A percentile compares a stretch with the other conserved stretches of the same genome.
Conservation (phyloP, 1,140 invertebrate genomes). For the Zaprionus kolodkinae region DNA sequence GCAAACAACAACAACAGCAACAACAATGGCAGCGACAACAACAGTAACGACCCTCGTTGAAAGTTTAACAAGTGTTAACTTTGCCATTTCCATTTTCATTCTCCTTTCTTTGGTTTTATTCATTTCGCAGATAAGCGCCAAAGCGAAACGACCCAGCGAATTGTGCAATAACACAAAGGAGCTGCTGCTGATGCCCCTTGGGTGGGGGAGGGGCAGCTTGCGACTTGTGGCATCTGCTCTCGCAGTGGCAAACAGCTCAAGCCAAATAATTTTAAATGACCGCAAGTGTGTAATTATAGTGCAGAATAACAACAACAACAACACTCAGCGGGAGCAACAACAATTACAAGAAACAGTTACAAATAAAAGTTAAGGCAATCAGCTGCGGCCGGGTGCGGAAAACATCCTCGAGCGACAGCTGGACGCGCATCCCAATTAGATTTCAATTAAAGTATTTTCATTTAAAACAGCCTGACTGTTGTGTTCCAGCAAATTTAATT, state of each 20-base stretch:
- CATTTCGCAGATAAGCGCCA: slow-evolving; percentile 76
- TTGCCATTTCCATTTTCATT: slow-evolving; percentile 80
- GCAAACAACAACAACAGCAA: slow-evolving; percentile 42
- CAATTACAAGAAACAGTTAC: slow-evolving; percentile 47
- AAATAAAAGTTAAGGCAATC: slow-evolving; percentile 66
- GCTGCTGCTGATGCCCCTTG: background rate
- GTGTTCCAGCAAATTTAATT: too few species aligned
- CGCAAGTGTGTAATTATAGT: slow-evolving; percentile 81
- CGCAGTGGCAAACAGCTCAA: slow-evolving; percentile 52
- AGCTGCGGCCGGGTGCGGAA: slow-evolving; percentile 42
- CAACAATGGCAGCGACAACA: slow-evolving; percentile 18
- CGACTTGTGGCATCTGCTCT: slow-evolving; percentile 57
- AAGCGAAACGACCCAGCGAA: slow-evolving; percentile 54
- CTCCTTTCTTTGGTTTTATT: slow-evolving; percentile 71
- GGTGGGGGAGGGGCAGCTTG: slow-evolving; percentile 9
- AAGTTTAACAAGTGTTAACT: slow-evolving; percentile 83
- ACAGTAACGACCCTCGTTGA: slow-evolving; percentile 62
- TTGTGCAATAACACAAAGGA: slow-evolving; percentile 48
- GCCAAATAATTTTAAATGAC: slow-evolving; percentile 81
- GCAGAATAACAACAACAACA: slow-evolving; percentile 63
- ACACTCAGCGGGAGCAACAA: slow-evolving; percentile 36
- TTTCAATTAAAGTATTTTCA: slow-evolving; percentile 2
- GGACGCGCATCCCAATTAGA: background rate
- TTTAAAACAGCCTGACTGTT: background rate
- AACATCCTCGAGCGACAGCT: background rate